Base-by-base conservation (phyloP, 1,140 invertebrate species). In the Macrobrachium nipponense region DNA sequence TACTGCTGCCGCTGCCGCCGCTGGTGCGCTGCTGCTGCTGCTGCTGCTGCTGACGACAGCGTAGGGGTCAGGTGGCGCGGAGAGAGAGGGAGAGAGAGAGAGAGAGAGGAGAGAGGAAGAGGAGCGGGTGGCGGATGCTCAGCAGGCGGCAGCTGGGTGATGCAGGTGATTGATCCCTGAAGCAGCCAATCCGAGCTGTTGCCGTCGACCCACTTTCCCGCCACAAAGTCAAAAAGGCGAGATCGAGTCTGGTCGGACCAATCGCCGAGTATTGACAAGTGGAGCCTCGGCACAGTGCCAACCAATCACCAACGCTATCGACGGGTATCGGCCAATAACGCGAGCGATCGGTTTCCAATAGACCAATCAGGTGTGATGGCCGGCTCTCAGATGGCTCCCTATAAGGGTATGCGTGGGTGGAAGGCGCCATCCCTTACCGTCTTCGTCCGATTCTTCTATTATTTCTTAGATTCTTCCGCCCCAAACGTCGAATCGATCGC, bases 261-360 rank as follows among this genome's bases (percentile, higher is more conserved):
- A 86, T 86, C 77, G 68, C 64, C 58, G 64, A 80, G 84, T 86
- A 86, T 86, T 80, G 84, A 86, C 84, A 80, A 61, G 62, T 70
- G 77, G 51, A 64, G 84, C 59, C 51, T 62, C 77, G 84, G 64
- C 77, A 72, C 77, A 51, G 62, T 51, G 84, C 84, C 84, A 80
- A 78, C 84, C 84, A 86, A 86, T 86, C 64, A 73, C 64, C 68
- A 68, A 6, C 27, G 51, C 68, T 79, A 86, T 86, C 84, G 78
- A 80, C 76, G 84, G 84, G 78, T 86, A 86, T 86, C 84, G 84
- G 78, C 84, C 84, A 86, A 80, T 86, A 80, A 86, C 84, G 80
- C 77, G 78, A 62, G 77, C 84, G 84, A 86, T 86, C 84, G 84
- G 84, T 86, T 86, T 86, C 84, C 77, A 86, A 86, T 86, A 80